Evolutionary conservation across 1,140 invertebrate genomes (phyloP), one percentile per base, ranked within the genome.

Genomic region (Planococcus citri): DNA sequence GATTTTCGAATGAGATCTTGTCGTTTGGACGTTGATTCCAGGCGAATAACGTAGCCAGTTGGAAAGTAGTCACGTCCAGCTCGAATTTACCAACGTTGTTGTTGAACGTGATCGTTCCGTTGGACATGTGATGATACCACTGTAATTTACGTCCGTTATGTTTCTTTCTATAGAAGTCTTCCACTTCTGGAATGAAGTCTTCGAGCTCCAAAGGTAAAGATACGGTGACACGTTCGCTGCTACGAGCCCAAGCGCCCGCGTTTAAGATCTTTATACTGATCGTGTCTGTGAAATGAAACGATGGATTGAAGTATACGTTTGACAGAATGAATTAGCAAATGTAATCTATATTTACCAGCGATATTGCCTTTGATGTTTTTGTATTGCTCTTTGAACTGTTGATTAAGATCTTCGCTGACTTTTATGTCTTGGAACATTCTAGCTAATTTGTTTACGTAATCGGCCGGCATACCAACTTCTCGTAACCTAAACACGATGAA

Each of bases 51-150:
- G 99, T 95, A 70, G 95, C 94, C 94, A 98, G 97, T 88, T 99
- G 97, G 79, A 98, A 98, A 25, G 96, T 98, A 8, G 97, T 98
- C 1, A 99, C 94, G 78, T 99, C 97, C 71, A 99, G 82, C 81
- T 99, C 97, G 81, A 94, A 99, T 75, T 90, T 87, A 10, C 96
- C 95, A 58, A 93, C 87, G 76, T 89, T 86, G 80, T 96, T 98
- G 1, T 86, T 84, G 83, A 98, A 99, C 58, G 92, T 96, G 82
- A 88, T 85, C 33, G 94, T 95, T 74, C 96, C 97, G 83, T 98
- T 98, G 61, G 95, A 97, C 95, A 99, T 98, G 75, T 98, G 95
- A 83, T 99, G 95, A 79, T 98, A 96, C 97, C 97, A 99, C 80
- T 97, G 94, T 51, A 99, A 83, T 80, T 98, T 98, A 61, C 97